Evolutionary conservation across 1,140 invertebrate genomes (phyloP).

Genomic region (Yoshiicerus persimilis): DNA sequence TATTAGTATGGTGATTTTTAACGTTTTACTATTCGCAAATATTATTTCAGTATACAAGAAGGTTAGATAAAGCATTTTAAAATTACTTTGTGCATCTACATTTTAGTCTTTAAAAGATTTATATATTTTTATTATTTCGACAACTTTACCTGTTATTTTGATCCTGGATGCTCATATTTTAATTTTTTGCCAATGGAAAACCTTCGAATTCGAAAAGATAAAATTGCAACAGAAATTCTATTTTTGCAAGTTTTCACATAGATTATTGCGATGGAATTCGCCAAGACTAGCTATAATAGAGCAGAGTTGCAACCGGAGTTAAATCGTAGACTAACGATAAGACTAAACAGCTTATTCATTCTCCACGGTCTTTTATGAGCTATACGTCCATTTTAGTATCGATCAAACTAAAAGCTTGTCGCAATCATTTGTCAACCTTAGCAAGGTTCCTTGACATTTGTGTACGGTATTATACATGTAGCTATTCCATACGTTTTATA

Average conservation of each 20-base stretch:
- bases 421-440: not conserved
- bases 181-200: not conserved
- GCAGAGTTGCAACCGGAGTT: no score
- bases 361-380: not conserved
- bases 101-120: no score
- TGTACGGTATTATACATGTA: not conserved
- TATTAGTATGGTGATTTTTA: no score
- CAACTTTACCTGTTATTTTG: not conserved
- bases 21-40: no score
- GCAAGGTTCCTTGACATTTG: not conserved
- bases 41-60: no score
- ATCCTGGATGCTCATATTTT: not conserved
- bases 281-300: not conserved
- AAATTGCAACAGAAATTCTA: no score
- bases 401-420: slow-evolving; percentile 17
- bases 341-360: not conserved
- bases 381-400: not conserved
- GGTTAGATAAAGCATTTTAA: no score
- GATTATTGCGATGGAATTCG: no score
- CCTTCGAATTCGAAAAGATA: no score
- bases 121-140: not conserved
- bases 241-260: no score
- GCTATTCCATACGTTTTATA: not conserved
- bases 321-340: not conserved
- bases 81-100: no score